A percentile compares a stretch with the other conserved stretches of the same genome.
Evolutionary conservation across 2,113 vertebrate species (phyloP).

Genomic region (Brevimyrus niger): DNA sequence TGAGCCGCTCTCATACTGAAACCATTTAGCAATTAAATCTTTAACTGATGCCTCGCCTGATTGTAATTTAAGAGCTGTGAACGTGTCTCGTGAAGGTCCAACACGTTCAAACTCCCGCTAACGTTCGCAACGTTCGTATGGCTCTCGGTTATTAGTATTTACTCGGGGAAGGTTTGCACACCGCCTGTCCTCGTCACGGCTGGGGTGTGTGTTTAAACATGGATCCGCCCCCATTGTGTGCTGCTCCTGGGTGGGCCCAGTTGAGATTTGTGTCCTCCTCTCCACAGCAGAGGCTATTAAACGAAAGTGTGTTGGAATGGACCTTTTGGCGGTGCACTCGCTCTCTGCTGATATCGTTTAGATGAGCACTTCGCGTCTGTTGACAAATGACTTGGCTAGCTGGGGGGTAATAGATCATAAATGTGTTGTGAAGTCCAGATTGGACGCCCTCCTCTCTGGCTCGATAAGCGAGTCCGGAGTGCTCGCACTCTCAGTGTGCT

Average conservation of each 20-base stretch:
- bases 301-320: conserved; percentile 32
- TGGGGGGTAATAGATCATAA: conserved; percentile 22
- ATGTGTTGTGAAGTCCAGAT: conserved; percentile 1
- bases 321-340: conserved; percentile 30
- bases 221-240: background rate
- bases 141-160: background rate
- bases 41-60: background rate
- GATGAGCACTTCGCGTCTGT: conserved; percentile 24
- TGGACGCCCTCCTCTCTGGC: background rate
- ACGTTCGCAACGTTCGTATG: background rate
- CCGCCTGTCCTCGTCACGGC: background rate
- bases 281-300: conserved; percentile 45
- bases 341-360: conserved; percentile 28
- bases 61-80: background rate
- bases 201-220: background rate
- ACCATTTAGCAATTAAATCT: background rate
- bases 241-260: conserved; percentile 42
- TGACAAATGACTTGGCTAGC: conserved; percentile 24
- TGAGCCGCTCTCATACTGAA: background rate
- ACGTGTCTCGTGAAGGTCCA: background rate
- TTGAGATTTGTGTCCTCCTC: conserved; percentile 57
- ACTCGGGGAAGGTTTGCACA: background rate
- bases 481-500: background rate
- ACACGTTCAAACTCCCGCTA: background rate
- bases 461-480: background rate